phyloP scores from a whole-genome alignment of 2,888 invertebrate species.

The Arrhopalites spinosus region DNA sequence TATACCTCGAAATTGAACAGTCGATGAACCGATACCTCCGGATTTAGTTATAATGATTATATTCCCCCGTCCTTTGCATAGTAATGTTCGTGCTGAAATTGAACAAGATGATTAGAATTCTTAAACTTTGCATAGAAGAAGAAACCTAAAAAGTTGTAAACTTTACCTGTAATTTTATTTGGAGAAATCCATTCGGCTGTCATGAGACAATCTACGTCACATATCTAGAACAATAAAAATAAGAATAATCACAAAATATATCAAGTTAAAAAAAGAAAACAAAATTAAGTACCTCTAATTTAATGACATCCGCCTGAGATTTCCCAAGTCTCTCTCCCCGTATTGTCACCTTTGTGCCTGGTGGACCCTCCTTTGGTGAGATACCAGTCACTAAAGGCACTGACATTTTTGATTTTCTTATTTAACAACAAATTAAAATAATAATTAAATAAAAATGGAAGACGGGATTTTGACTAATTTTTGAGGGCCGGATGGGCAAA shows the following conservation, averaged over 20 bases:
- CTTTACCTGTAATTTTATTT: slow-evolving; percentile 78
- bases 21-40: slow-evolving; percentile 86
- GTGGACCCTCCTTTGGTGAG: slow-evolving; percentile 97
- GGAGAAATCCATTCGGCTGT: slow-evolving; percentile 98
- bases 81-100: slow-evolving; percentile 84
- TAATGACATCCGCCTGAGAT: slow-evolving; percentile 81
- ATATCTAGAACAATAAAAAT: slow-evolving; percentile 66
- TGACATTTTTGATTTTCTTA: slow-evolving; percentile 37
- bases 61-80: slow-evolving; percentile 88
- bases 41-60: slow-evolving; percentile 85
- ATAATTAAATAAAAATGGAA: too few relatives aligned
- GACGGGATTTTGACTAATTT: too few relatives aligned
- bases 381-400: slow-evolving; percentile 89
- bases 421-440: too few relatives aligned
- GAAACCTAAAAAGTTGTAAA: too few relatives aligned
- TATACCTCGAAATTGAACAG: slow-evolving; percentile 81
- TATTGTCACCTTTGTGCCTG: slow-evolving; percentile 92
- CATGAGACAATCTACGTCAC: slow-evolving; percentile 91
- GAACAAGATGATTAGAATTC: too few relatives aligned
- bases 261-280: too few relatives aligned
- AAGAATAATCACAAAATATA: too few relatives aligned
- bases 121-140: too few relatives aligned
- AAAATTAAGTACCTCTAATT: slow-evolving; percentile 67
- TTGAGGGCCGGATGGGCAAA: too few relatives aligned
- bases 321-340: slow-evolving; percentile 93